A percentile compares a stretch with the other conserved stretches of the same genome.
phyloP scores from a whole-genome alignment of 2,888 invertebrate species.

The Chloroclystis v-ata region DNA sequence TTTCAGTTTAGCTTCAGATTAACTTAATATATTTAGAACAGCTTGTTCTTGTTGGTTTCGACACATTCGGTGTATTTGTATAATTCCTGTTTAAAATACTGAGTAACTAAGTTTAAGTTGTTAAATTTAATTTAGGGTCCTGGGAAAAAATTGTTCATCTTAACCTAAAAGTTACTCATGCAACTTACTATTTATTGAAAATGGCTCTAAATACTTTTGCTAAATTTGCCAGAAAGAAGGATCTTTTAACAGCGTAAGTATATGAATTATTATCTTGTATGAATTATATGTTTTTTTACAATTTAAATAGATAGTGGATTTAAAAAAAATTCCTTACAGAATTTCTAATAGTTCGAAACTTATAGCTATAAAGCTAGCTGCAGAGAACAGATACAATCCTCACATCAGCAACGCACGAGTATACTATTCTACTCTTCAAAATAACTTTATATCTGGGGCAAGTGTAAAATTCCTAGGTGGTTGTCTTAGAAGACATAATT shows the following conservation, averaged over 20 bases:
- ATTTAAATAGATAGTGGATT: no score
- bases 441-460: slow-evolving; percentile 28
- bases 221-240: slow-evolving; percentile 40
- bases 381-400: slow-evolving; percentile 29
- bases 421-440: slow-evolving; percentile 33
- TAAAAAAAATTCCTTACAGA: slow-evolving; percentile 31
- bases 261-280: neutral
- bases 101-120: no score
- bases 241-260: slow-evolving; percentile 54
- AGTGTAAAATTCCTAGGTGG: slow-evolving; percentile 4
- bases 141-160: no score
- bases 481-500: slow-evolving; percentile 47
- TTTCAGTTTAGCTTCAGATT: no score
- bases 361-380: slow-evolving; percentile 17
- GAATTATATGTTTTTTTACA: neutral
- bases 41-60: no score
- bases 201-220: slow-evolving; percentile 47
- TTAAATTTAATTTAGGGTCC: no score
- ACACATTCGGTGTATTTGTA: no score
- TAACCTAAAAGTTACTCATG: neutral
- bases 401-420: slow-evolving; percentile 30
- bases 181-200: no score
- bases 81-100: no score
- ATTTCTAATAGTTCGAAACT: slow-evolving; percentile 39
- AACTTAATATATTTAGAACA: no score